Base-by-base conservation (phyloP, 2,797 vertebrate genomes). In the Netta rufina region DNA sequence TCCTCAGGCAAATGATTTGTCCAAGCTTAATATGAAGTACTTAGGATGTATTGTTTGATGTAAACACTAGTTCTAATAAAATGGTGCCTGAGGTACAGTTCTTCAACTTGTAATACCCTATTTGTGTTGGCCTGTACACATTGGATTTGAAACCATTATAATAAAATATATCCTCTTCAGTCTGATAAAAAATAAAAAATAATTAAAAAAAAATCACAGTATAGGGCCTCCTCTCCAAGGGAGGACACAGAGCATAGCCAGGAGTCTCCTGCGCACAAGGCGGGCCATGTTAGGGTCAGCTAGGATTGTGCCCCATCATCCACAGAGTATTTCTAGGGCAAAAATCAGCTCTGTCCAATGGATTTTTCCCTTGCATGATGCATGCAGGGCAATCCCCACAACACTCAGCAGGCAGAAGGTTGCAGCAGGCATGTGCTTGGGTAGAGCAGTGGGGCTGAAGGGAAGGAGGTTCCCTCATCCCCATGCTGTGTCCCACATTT, bases 1-100 rank as follows among this genome's bases (percentile, higher is more conserved):
- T 99, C 99, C 99, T 98, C 98, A 99, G 99, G 99, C 99, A 99
- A 99, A 99, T 99, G 98, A 99, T 99, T 99, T 99, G 99, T 99
- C 99, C 98, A 99, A 98, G 98, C 98, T 99, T 99, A 99, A 99
- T 99, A 99, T 98, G 98, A 99, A 98, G 98, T 98, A 99, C 99
- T 99, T 99, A 98, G 98, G 98, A 99, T 99, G 98, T 98, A 99
- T 99, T 99, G 98, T 99, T 98, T 98, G 98, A 99, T 99, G 99
- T 99, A 99, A 99, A 99, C 99, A 99, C 98, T 98, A 98, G 98
- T 99, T 99, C 98, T 99, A 99, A 99, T 99, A 99, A 99, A 99
- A 99, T 98, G 98, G 98, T 97, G 99, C 99, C 99, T 97, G 98
- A 98, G 99, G 99, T 98, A 98, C 97, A 98, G 98, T 98, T 98